phyloP scores from a whole-genome alignment of 2,113 vertebrate genomes.

The Falco punctatus region DNA sequence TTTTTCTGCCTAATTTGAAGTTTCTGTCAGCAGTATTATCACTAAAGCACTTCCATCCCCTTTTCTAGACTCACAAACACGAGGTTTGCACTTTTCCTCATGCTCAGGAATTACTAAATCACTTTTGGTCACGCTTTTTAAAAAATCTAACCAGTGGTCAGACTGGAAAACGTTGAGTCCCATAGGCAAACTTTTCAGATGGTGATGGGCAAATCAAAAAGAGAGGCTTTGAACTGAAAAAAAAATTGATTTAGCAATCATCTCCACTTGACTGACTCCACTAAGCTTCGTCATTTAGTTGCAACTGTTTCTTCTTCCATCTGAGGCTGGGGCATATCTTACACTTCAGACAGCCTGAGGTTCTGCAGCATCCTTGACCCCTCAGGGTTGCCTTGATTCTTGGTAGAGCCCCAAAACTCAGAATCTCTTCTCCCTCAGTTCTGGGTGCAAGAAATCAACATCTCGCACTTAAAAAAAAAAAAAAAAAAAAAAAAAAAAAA shows the following conservation, averaged over 20 bases:
- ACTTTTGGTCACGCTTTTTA: not conserved
- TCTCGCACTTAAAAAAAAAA: not conserved
- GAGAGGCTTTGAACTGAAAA: not conserved
- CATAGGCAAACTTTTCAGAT: not conserved
- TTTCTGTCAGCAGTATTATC: not conserved
- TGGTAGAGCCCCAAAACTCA: not conserved
- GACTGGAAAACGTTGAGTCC: not conserved
- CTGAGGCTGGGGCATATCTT: not conserved
- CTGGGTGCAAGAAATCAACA: not conserved
- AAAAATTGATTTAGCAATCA: not conserved
- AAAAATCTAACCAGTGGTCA: not conserved
- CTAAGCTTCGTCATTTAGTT: not conserved
- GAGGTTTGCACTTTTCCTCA: not conserved
- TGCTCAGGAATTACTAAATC: not conserved
- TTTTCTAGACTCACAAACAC: not conserved
- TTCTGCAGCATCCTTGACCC: not conserved
- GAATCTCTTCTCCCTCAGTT: not conserved
- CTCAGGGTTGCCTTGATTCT: not conserved
- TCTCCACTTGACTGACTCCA: rapidly evolving
- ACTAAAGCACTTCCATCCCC: not conserved
- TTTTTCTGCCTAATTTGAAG: not conserved
- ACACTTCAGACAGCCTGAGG: not conserved
- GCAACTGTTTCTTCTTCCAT: not conserved
- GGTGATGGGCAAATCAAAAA: not conserved
- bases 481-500: not conserved